These are phyloP conservation scores for Struthio camelus DNA, from an alignment of 2,113 vertebrate genomes.

Conservation along the genomic window DNA sequence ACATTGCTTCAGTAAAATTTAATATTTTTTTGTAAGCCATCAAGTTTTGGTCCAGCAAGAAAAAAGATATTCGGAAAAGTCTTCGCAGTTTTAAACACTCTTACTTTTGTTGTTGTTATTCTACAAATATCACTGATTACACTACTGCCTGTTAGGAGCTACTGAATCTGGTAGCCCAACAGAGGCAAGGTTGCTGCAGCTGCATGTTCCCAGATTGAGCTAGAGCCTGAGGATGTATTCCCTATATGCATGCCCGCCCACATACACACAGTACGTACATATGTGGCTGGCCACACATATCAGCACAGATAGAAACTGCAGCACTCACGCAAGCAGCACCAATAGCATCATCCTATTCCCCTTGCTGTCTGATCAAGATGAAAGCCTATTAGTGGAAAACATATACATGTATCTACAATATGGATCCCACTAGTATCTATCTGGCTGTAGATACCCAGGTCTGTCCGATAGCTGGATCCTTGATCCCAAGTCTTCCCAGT, in stretches of 20 bases:
- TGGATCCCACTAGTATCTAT: not conserved
- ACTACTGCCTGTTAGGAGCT: not conserved
- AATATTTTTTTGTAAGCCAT: not conserved
- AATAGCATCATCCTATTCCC: not conserved
- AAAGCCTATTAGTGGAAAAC: not conserved
- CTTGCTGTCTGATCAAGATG: not conserved
- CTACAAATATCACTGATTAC: not conserved
- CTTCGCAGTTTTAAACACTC: not conserved
- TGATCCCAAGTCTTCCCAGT: not conserved
- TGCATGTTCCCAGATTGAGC: not conserved
- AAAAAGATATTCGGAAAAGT: not conserved
- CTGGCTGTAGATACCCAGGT: not conserved
- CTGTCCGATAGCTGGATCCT: too few relatives aligned
- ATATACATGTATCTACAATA: not conserved
- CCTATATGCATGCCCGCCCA: too few relatives aligned
- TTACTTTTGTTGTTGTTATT: not conserved
- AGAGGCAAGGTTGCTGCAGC: not conserved
- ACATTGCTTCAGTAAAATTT: not conserved
- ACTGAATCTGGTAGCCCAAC: not conserved
- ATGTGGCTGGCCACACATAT: not conserved
- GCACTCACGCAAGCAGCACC: not conserved
- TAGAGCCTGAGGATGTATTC: not conserved
- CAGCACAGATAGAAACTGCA: not conserved
- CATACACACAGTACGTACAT: rapidly evolving
- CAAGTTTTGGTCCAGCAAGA: not conserved